Percentiles rank a stretch among this genome's conserved stretches.
phyloP scores from a whole-genome alignment of 1,140 invertebrate genomes.

The Chironomus striatipennis region DNA sequence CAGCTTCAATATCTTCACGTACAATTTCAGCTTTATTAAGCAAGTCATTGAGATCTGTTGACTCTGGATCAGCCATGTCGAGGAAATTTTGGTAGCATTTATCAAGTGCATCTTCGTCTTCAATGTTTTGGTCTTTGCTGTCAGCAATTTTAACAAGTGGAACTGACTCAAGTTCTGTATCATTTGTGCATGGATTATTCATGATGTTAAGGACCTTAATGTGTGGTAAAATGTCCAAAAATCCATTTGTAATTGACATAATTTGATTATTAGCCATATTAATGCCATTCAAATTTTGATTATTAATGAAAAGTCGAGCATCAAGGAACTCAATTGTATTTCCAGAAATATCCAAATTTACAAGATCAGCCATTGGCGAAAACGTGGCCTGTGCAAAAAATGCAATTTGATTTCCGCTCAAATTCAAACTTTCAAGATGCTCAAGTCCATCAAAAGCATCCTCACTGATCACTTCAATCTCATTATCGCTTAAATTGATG shows the following conservation, averaged over 20 bases:
- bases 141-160: neutral
- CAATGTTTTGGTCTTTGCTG: neutral
- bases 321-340: slow-evolving; percentile 1
- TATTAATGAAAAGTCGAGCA: slow-evolving; percentile 2
- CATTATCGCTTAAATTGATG: neutral
- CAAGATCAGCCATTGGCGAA: neutral
- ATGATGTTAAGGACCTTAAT: slow-evolving; percentile 1
- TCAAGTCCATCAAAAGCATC: slow-evolving; percentile 17
- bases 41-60: neutral
- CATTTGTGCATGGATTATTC: slow-evolving; percentile 3
- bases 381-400: slow-evolving; percentile 10
- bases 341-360: slow-evolving; percentile 20
- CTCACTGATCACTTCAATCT: slow-evolving; percentile 11
- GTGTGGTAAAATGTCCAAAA: neutral
- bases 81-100: neutral
- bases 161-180: neutral
- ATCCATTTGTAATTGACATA: slow-evolving; percentile 18
- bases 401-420: slow-evolving; percentile 15
- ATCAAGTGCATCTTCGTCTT: neutral
- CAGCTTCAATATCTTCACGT: slow-evolving; percentile 1
- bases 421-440: slow-evolving; percentile 10
- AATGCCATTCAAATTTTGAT: neutral
- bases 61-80: slow-evolving; percentile 13
- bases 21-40: neutral
- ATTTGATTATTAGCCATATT: slow-evolving; percentile 3